A percentile compares a stretch with the other conserved stretches of the same genome.
Conservation (phyloP, 2,888 invertebrate species). For the Protophormia terraenovae region DNA sequence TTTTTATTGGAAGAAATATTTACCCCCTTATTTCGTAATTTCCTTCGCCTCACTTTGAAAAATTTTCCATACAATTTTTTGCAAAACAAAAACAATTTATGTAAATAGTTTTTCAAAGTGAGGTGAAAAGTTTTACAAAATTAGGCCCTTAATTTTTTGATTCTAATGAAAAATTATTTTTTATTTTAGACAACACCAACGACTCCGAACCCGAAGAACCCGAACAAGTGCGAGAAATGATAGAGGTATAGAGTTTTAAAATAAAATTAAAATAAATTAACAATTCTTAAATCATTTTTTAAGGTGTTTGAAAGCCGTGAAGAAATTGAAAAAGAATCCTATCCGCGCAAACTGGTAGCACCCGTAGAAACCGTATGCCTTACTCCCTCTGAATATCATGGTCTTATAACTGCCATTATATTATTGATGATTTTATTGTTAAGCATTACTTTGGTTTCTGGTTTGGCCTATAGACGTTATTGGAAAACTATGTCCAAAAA, state of each 20-base stretch:
- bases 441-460: slow-evolving; percentile 87
- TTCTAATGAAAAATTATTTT: background rate
- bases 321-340: slow-evolving; percentile 85
- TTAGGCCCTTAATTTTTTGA: too few species aligned
- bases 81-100: too few species aligned
- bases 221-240: slow-evolving; percentile 94
- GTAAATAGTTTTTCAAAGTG: too few species aligned
- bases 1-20: too few species aligned
- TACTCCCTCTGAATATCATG: slow-evolving; percentile 91
- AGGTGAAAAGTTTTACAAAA: too few species aligned
- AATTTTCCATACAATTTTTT: too few species aligned
- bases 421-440: slow-evolving; percentile 88
- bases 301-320: slow-evolving; percentile 92
- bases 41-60: too few species aligned
- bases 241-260: slow-evolving; percentile 84
- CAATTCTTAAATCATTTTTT: background rate
- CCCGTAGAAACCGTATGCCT: slow-evolving; percentile 89
- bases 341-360: slow-evolving; percentile 85
- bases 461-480: slow-evolving; percentile 90
- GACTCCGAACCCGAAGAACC: slow-evolving; percentile 80
- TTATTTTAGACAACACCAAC: slow-evolving; percentile 20
- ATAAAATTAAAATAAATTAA: background rate
- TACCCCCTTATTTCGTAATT: too few species aligned
- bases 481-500: slow-evolving; percentile 90
- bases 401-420: slow-evolving; percentile 90